Evolutionary conservation across 2,113 vertebrate genomes (phyloP), one percentile per base, ranked within the genome.

Genomic region (Acrocephalus kingi): DNA sequence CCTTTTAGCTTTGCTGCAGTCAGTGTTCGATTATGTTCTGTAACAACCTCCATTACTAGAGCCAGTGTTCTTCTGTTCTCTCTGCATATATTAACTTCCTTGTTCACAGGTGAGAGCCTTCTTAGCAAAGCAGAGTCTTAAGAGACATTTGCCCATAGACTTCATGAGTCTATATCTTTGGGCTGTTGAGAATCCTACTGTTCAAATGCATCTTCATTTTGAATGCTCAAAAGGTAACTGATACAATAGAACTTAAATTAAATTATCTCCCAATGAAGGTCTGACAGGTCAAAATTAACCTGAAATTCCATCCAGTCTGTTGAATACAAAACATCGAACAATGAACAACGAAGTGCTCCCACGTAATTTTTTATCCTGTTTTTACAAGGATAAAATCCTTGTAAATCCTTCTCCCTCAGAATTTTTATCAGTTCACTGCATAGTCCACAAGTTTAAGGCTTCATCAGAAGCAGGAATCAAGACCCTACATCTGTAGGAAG

Each of bases 1-100:
- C 94, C 94, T 96, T 96, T 96, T 92, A 96, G 93, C 87, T 97
- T 96, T 97, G 94, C 93, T 95, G 96, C 92, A 95, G 94, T 97
- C 93, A 94, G 95, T 92, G 94, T 90, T 96, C 94, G 95, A 96
- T 96, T 96, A 94, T 72, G 52, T 82, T 94, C 91, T 88, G 76
- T 95, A 96, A 94, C 89, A 96, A 94, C 84, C 76, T 84, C 91
- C 91, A 93, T 96, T 97, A 96, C 89, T 55, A 73, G 24, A 94
- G 73, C 75, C 69, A 91, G 89, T 79, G 71, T 87, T 96, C 90
- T 92, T 94, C 91, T 94, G 41, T 83, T 92, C 91, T 84, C 45
- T 88, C 61, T 90, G 94, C 72, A 92, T 92, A 89, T 71, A 96
- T 95, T 95, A 96, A 92, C 88, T 96, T 90, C 23, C 82, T 71